Evolutionary conservation across 1,140 invertebrate genomes (phyloP), one percentile per base, ranked within the genome.

Genomic region (Diorhabda elongata): DNA sequence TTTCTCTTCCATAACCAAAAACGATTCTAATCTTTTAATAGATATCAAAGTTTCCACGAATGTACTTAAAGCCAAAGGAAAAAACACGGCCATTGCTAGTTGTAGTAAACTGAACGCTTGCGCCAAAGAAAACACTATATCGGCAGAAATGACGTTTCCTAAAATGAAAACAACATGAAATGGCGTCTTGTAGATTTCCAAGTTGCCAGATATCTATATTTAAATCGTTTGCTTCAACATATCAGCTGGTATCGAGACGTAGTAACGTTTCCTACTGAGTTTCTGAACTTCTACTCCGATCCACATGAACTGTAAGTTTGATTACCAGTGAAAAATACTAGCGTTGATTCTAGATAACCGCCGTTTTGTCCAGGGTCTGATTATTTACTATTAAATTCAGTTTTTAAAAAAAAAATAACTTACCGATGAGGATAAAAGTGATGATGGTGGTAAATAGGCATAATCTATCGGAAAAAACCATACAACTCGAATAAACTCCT

Each of bases 361-460:
- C 26, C 26, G 26, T 26, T 26, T 26, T 26, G 26, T 26, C 26
- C 26, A 1, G 26, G 26, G 26, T 26, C 26, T 26, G 26, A 26
- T 26, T 26, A 26, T 1, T 2, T 26, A 26, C 26, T 26, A 26
- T 2, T 26, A 26, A 26, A 26, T 26, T 26, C 26, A 26, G 26
- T 26, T 26, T 26, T 26, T 1, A 1, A 26, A 26, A 26, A 26
- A 26, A 26, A 26, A 26, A 26, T 26, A 26, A 43, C 63, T 45
- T 64, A 64, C 72, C 89, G 69, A 88, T 75, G 0, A 92, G 74
- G 2, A 91, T 85, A 71, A 88, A 93, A 2, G 88, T 85, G 0
- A 91, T 78, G 26, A 95, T 82, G 0, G 90, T 91, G 8, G 91
- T 83, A 73, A 91, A 93, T 0, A 95, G 81, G 0, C 91, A 88